These are phyloP conservation scores for Enoplolaimus lenunculus DNA, from an alignment of 2,888 invertebrate species.

Conservation along the genomic window DNA sequence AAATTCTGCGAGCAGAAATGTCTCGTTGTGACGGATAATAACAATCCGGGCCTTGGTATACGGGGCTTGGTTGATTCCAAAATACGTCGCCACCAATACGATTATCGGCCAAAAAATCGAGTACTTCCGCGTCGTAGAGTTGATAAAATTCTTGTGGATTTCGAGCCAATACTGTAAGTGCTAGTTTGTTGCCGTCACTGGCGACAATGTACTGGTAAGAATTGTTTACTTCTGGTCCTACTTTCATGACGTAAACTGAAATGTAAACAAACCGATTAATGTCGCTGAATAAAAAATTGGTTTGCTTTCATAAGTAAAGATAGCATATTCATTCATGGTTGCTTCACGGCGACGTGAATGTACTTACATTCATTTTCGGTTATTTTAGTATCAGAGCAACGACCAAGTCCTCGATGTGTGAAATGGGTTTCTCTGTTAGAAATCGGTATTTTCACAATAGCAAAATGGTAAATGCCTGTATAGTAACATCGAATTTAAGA, in stretches of 20 bases:
- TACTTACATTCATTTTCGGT: no score
- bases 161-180: conserved; percentile 37
- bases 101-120: conserved; percentile 33
- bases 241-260: conserved; percentile 39
- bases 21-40: conserved; percentile 40
- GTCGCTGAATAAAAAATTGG: no score
- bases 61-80: conserved; percentile 40
- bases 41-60: conserved; percentile 41
- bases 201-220: conserved; percentile 36
- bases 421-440: no score
- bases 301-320: no score
- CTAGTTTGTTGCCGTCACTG: conserved; percentile 38
- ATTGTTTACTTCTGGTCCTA: conserved; percentile 30
- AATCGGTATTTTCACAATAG: no score
- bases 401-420: no score
- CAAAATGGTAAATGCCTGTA: no score
- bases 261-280: no score
- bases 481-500: no score
- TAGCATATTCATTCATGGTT: no score
- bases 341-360: no score
- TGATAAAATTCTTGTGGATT: conserved; percentile 37
- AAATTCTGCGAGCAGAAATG: conserved; percentile 36
- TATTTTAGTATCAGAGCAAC: no score
- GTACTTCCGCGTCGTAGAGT: conserved; percentile 27
- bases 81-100: conserved; percentile 41